Percentiles rank a stretch among this genome's conserved stretches.
Evolutionary conservation across 2,888 invertebrate species (phyloP).

Genomic region (Chymomyza procnemis): DNA sequence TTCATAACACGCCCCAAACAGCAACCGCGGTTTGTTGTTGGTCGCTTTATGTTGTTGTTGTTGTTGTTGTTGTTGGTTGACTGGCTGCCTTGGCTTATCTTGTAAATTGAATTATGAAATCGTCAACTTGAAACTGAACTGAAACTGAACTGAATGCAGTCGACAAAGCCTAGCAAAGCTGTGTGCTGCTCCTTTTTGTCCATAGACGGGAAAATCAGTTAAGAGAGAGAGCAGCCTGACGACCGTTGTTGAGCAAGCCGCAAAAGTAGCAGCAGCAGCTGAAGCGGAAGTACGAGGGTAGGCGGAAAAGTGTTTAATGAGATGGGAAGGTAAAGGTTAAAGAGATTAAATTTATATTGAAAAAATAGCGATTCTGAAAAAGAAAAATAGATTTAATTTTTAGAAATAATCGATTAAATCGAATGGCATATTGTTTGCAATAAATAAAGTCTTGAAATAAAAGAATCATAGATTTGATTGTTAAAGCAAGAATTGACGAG

Average conservation of each 20-base stretch:
- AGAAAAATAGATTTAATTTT: too few species aligned
- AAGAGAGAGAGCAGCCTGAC: slow-evolving; percentile 62
- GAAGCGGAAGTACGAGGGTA: neutral
- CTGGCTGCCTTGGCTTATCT: slow-evolving; percentile 66
- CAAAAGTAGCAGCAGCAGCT: slow-evolving; percentile 20
- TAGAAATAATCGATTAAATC: too few species aligned
- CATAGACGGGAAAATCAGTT: slow-evolving; percentile 68
- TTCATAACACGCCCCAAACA: slow-evolving; percentile 63
- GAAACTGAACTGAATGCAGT: slow-evolving; percentile 47
- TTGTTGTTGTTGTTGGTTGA: too few species aligned
- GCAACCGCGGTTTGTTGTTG: slow-evolving; percentile 26
- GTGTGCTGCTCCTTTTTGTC: slow-evolving; percentile 66
- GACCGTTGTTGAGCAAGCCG: slow-evolving; percentile 35
- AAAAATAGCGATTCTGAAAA: too few species aligned
- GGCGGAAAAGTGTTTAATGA: too few species aligned
- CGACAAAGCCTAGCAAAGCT: slow-evolving; percentile 14
- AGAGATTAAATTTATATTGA: too few species aligned
- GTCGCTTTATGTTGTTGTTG: slow-evolving; percentile 25
- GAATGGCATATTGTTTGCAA: too few species aligned
- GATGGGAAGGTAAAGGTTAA: too few species aligned
- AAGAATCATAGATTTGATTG: too few species aligned
- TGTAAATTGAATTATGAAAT: slow-evolving; percentile 77
- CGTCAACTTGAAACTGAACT: slow-evolving; percentile 74
- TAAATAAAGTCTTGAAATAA: too few species aligned
- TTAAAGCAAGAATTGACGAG: too few species aligned